Evolutionary conservation across 2,888 invertebrate genomes (phyloP).

Genomic region (Dolichopus griseipennis): DNA sequence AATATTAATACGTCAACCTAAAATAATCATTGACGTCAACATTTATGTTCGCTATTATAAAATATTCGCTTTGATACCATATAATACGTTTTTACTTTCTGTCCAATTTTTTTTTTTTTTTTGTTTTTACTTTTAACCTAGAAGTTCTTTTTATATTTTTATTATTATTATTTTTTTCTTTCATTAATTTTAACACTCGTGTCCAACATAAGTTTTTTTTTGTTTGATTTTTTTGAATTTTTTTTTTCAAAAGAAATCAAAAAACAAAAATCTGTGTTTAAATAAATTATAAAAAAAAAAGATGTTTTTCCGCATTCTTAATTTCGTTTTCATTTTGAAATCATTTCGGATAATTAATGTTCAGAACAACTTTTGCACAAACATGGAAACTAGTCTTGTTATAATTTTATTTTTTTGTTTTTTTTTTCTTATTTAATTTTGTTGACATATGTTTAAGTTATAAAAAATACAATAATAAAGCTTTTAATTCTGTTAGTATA

Average conservation of each 20-base stretch:
- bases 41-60: too few species aligned
- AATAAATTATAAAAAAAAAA: background rate
- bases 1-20: too few species aligned
- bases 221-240: too few species aligned
- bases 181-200: background rate
- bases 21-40: too few species aligned
- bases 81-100: too few species aligned
- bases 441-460: background rate
- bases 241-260: too few species aligned
- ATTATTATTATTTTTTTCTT: background rate
- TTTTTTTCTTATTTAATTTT: background rate
- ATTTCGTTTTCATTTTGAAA: slow-evolving; percentile 4
- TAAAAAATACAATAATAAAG: background rate
- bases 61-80: too few species aligned
- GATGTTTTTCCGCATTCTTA: slow-evolving; percentile 6
- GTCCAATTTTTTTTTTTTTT: too few species aligned
- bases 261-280: too few species aligned
- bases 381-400: slow-evolving; percentile 1
- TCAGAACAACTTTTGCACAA: slow-evolving; percentile 1
- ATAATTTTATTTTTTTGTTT: background rate
- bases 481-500: background rate
- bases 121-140: too few species aligned
- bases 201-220: background rate
- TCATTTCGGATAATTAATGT: background rate
- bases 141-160: background rate